Conservation (phyloP, 1,140 invertebrate genomes). For the Onthophagus taurus region DNA sequence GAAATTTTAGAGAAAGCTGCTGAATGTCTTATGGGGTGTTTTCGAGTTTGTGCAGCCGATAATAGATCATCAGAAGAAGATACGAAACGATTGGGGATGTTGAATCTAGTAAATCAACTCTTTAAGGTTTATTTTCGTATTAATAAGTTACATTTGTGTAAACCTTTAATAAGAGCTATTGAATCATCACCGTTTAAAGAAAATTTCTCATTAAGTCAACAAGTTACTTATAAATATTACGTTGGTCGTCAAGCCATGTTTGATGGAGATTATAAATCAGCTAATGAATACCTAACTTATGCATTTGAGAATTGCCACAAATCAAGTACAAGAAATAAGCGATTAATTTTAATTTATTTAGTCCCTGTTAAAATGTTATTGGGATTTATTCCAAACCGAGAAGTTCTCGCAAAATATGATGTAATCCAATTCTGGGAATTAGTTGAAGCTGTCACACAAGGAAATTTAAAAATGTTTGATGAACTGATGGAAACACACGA, state of each 20-base stretch:
- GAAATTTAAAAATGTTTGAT: conserved; percentile 79
- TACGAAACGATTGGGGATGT: conserved; percentile 92
- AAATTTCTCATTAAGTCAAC: conserved; percentile 74
- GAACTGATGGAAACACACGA: conserved; percentile 79
- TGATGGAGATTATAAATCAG: conserved; percentile 88
- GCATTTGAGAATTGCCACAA: conserved; percentile 87
- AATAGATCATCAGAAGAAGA: conserved; percentile 79
- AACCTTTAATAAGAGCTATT: conserved; percentile 92
- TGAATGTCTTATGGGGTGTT: conserved; percentile 87
- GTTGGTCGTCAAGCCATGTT: conserved; percentile 97
- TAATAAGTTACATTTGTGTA: conserved; percentile 94
- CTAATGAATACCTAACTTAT: conserved; percentile 85
- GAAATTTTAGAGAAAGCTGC: conserved; percentile 89
- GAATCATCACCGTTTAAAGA: conserved; percentile 85
- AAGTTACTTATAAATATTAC: conserved; percentile 95
- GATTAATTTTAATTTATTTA: conserved; percentile 89
- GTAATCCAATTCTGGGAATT: conserved; percentile 84
- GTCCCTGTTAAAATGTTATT: conserved; percentile 96
- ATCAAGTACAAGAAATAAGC: conserved; percentile 78
- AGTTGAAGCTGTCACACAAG: conserved; percentile 76
- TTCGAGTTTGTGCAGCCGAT: conserved; percentile 92
- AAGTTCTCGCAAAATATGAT: conserved; percentile 80
- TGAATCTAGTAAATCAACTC: conserved; percentile 91
- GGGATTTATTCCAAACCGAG: conserved; percentile 78
- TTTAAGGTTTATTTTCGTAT: conserved; percentile 97